Evolutionary conservation across 2,113 vertebrate genomes (phyloP).

Genomic region (Amazona guildingii): DNA sequence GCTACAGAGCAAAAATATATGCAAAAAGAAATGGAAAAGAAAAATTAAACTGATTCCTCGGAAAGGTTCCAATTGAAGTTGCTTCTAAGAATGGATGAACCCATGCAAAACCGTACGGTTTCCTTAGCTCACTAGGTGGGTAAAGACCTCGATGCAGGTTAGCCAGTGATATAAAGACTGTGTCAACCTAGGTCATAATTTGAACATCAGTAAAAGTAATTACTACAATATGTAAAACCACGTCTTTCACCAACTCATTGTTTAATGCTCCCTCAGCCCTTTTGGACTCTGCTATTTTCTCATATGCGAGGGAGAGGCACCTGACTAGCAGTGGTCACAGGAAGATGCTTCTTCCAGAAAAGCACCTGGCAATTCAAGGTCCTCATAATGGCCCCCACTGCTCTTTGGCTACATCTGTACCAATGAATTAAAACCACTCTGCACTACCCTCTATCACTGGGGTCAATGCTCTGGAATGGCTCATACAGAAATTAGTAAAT

Average conservation of each 20-base stretch:
- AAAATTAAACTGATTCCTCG: background rate
- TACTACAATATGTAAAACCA: background rate
- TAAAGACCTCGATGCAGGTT: background rate
- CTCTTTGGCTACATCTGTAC: background rate
- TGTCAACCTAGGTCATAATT: background rate
- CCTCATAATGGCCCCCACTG: background rate
- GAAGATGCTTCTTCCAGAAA: background rate
- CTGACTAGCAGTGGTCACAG: background rate
- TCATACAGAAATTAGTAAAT: background rate
- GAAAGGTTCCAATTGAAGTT: background rate
- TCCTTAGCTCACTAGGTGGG: background rate
- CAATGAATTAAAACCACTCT: background rate
- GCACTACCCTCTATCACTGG: background rate
- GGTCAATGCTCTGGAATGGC: background rate
- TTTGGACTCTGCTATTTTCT: background rate
- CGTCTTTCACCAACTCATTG: background rate
- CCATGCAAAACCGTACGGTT: background rate
- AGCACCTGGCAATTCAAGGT: background rate
- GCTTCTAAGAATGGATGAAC: background rate
- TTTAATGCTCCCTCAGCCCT: background rate
- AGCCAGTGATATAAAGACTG: background rate
- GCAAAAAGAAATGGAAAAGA: background rate
- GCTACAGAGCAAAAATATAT: background rate
- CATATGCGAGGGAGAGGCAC: background rate
- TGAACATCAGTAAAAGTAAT: background rate